Conservation (phyloP, 1,140 invertebrate genomes). For the Zeugodacus cucurbitae region DNA sequence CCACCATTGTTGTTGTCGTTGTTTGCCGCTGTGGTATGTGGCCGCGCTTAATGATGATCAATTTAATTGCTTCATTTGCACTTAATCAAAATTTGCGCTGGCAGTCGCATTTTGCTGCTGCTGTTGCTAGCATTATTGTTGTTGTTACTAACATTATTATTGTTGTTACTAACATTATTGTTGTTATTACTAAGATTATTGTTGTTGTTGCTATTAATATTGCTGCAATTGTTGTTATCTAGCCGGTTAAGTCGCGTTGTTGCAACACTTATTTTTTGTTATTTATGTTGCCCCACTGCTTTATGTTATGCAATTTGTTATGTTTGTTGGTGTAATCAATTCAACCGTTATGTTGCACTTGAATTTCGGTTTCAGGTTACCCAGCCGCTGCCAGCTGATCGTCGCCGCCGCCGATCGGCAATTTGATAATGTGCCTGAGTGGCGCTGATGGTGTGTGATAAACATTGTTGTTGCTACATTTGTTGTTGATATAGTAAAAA, state of each 20-base stretch:
- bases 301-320: constrained; percentile 32
- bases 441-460: constrained; percentile 7
- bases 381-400: neutral
- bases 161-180: neutral
- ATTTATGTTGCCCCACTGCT: constrained; percentile 22
- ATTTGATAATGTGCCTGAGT: neutral
- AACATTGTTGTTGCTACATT: neutral
- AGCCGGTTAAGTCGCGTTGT: neutral
- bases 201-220: neutral
- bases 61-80: constrained; percentile 37
- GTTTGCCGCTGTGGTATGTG: neutral
- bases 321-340: constrained; percentile 30
- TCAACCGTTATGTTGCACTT: constrained; percentile 33
- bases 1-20: neutral
- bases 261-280: neutral
- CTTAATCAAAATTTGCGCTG: constrained; percentile 26
- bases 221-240: neutral
- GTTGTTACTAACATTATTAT: neutral
- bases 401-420: neutral
- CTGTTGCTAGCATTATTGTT: neutral
- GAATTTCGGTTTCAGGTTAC: constrained; percentile 35
- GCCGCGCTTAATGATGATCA: constrained; percentile 31
- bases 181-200: neutral
- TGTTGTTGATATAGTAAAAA: neutral
- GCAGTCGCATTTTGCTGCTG: neutral